Evolutionary conservation across 2,888 invertebrate genomes (phyloP), one percentile per base, ranked within the genome.

Genomic region (Harpagoxenus sublaevis): DNA sequence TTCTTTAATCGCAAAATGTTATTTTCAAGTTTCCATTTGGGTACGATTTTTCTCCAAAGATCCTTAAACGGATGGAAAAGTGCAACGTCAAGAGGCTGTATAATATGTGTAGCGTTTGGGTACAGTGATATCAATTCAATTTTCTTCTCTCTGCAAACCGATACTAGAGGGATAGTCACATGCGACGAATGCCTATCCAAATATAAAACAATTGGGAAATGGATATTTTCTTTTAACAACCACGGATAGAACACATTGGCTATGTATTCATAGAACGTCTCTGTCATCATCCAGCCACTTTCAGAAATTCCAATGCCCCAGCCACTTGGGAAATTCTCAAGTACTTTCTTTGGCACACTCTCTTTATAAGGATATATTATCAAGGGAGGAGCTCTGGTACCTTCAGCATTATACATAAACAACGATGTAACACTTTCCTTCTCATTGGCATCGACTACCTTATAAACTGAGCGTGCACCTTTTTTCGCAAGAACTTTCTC

Each of bases 231-330:
- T 83, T 90, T 86, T 63, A 88, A 51, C 60, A 94, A 82, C 93
- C 93, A 94, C 48, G 92, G 92, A 82, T 91, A 83, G 84, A 95
- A 94, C 15, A 93, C 88, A 87, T 94, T 93, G 18, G 91, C 86
- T 6, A 94, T 91, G 83, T 91, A 94, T 87, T 95, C 94, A 84
- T 87, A 94, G 87, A 95, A 94, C 15, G 89, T 90, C 83, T 92
- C 92, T 6, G 91, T 84, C 4, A 92, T 94, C 94, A 94, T 95
- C 95, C 95, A 95, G 3, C 94, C 95, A 83, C 84, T 92, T n/a
- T 95, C 94, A 23, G 93, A 93, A 83, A 89, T 92, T 82, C 94
- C 94, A 51, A 94, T 74, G 35, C 92, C 92, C 94, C 94, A 95
- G 10, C 83, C 89, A 74, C 82, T 55, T 70, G 92, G 93, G 53